phyloP scores from a whole-genome alignment of 1,140 invertebrate genomes.

The Sesamia nonagrioides region DNA sequence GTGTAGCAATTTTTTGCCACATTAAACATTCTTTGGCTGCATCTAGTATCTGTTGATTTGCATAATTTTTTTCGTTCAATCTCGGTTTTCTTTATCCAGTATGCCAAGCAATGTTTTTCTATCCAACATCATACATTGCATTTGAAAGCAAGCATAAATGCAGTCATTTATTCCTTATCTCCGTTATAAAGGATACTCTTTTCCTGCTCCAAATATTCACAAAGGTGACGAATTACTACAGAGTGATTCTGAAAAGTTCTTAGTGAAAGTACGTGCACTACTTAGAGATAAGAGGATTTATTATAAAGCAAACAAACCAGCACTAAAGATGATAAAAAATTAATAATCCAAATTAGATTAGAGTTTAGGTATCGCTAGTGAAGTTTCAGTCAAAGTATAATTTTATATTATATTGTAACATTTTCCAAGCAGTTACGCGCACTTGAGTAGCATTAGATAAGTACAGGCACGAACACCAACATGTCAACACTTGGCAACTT shows the following conservation, averaged over 20 bases:
- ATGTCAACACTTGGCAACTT: too few species aligned
- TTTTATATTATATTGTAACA: background rate
- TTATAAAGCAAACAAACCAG: background rate
- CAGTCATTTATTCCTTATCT: too few species aligned
- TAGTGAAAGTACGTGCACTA: background rate
- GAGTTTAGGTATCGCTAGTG: background rate
- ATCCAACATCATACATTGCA: too few species aligned
- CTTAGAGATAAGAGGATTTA: background rate
- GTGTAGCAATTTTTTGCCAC: background rate
- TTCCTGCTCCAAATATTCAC: background rate
- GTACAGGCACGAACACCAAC: too few species aligned
- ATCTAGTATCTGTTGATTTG: background rate
- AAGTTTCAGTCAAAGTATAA: background rate
- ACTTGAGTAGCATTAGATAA: background rate
- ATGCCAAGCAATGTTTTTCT: too few species aligned
- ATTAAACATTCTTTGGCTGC: background rate
- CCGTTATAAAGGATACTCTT: background rate
- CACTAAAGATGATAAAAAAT: slow-evolving; percentile 11
- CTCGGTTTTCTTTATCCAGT: too few species aligned
- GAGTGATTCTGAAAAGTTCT: background rate
- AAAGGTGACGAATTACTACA: background rate
- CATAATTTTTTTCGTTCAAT: too few species aligned
- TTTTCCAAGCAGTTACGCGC: background rate
- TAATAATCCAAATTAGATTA: background rate
- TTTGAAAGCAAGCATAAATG: too few species aligned